Base-by-base conservation (phyloP, 2,113 vertebrate species). In the Prochilodus magdalenae region DNA sequence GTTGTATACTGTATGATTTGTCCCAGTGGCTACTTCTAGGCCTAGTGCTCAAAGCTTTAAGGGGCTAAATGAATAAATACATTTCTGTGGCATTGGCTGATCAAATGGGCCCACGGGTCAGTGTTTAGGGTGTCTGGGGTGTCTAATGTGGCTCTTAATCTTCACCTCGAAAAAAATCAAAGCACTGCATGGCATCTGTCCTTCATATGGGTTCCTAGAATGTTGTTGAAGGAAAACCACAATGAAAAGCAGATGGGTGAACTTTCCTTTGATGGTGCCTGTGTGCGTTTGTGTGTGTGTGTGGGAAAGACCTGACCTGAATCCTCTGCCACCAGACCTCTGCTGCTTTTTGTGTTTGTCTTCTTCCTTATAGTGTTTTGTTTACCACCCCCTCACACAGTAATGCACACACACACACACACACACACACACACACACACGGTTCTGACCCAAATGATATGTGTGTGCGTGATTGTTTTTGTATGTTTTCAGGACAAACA, bases 161-260 rank as follows among this genome's bases (percentile, higher is more conserved):
- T 82, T 73, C 27, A 2, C 13, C 55, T 72, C 15, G 33, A 83
- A 33, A 83, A 33, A 26, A 67, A 47, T 76, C 55, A 75, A 66
- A 77, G 73, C 66, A 16, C 51, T 13, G 16, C 72, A 30, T 82
- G 30, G 79, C 81, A 83, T 83, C 81, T 86, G 81, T 73, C 78
- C 80, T 36, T 51, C 77, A 80, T 83, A 73, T 76, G 57, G 71
- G 63, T 65, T 79, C 49, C 51, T 83, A 79, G 76, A 81, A 82
- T 59, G 40, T 76, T 12, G 36, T 27, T 83, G 81, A 80, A 49
- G 69, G 22, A 86, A 83, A 83, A 69, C 60, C 74, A 73, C 77
- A 86, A 86, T 86, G 77, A 49, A 83, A 83, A 86, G 77, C 85
- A 86, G 85, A 86, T 86, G 85, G 70, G 77, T 22, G 49, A 83